Conservation (phyloP, 1,140 invertebrate species). For the Rhyzopertha dominica region DNA sequence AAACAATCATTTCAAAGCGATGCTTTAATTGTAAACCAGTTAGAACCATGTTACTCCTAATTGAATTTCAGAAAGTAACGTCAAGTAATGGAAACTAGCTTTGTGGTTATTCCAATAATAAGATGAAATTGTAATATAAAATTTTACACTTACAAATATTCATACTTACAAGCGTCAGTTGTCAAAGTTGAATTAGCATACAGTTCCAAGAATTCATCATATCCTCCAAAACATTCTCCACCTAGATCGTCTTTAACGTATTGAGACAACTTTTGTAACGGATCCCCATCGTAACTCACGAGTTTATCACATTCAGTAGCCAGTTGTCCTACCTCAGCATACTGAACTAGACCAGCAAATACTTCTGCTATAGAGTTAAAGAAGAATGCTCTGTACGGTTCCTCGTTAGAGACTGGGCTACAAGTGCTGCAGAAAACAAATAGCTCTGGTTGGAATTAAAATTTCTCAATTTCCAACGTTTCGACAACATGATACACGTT, state of each 20-base stretch:
- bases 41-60: too few relatives aligned
- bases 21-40: too few relatives aligned
- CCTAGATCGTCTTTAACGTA: conserved; percentile 7
- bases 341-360: conserved; percentile 44
- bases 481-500: too few relatives aligned
- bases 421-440: too few relatives aligned
- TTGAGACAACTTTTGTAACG: conserved; percentile 2
- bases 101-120: too few relatives aligned
- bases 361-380: conserved; percentile 45
- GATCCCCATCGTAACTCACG: conserved; percentile 33
- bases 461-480: too few relatives aligned
- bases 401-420: conserved; percentile 33
- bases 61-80: too few relatives aligned
- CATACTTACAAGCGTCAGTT: conserved; percentile 10
- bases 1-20: too few relatives aligned
- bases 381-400: conserved; percentile 43
- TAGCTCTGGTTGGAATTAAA: too few relatives aligned
- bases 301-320: conserved; percentile 41
- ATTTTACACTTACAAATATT: too few relatives aligned
- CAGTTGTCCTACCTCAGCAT: conserved; percentile 37
- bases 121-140: too few relatives aligned
- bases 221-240: conserved; percentile 7
- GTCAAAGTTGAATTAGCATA: neutral
- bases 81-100: too few relatives aligned
- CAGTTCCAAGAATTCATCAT: conserved; percentile 7